These are phyloP conservation scores for Molossus molossus DNA, from an alignment of 2,797 vertebrate genomes.

Conservation along the genomic window DNA sequence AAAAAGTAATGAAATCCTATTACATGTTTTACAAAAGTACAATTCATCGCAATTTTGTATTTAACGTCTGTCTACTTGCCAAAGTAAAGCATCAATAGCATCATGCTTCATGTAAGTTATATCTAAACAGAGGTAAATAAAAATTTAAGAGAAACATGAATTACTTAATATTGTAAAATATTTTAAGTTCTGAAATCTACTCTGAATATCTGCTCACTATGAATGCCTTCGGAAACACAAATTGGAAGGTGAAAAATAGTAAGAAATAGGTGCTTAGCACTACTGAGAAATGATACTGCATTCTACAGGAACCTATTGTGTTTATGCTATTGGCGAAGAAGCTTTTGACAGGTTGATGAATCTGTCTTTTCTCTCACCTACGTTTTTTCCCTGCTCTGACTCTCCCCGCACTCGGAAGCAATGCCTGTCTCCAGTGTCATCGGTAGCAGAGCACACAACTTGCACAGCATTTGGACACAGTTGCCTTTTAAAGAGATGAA, in stretches of 20 bases:
- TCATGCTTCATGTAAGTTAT: background rate
- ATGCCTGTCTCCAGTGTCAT: background rate
- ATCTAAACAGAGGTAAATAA: background rate
- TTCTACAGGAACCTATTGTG: constrained; percentile 21
- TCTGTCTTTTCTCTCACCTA: background rate
- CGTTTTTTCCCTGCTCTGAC: background rate
- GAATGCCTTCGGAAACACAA: constrained; percentile 40
- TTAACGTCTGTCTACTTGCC: background rate
- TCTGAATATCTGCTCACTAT: background rate
- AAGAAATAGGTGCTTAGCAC: background rate
- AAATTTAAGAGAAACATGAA: constrained; percentile 41
- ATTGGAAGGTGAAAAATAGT: background rate
- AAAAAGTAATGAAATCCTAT: constrained; percentile 36
- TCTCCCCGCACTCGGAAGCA: background rate
- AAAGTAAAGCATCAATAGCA: background rate
- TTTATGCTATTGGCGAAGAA: background rate
- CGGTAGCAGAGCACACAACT: background rate
- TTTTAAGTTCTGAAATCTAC: background rate
- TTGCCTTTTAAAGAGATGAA: background rate
- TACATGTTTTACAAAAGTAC: constrained; percentile 21
- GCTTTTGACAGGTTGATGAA: background rate
- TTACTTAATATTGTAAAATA: constrained; percentile 6
- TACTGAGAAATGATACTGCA: background rate
- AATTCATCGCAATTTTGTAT: constrained; percentile 28
- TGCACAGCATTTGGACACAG: background rate